Base-by-base conservation (phyloP, 2,888 invertebrate species). In the Ormyrus nitidulus region DNA sequence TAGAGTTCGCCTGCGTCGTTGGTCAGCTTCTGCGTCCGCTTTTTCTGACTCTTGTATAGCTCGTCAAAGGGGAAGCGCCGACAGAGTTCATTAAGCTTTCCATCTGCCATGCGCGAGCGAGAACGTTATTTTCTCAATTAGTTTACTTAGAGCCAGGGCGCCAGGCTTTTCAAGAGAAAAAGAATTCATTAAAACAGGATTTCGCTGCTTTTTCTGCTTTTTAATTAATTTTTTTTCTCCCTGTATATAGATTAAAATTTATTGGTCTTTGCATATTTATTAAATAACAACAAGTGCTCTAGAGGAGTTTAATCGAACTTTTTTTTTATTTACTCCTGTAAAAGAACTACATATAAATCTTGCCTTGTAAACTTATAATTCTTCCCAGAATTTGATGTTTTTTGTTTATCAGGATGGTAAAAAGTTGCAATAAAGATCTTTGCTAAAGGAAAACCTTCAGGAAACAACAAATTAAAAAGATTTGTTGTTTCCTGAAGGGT, bases 1-100 rank as follows among this genome's bases (percentile, higher is more conserved):
- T 19, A 9, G 9, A n/a, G 7, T 4, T 19, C n/a, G n/a, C 58
- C 13, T 34, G 13, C 13, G 59, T 19, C 19, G 19, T 19, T 19
- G 19, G 19, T 19, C 19, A 19, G 46, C 48, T 49, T 62, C 19
- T 58, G 8, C 34, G 13, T 59, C 19, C 19, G 9, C 59, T 59
- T 46, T 46, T 46, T 48, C 13, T 34, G 13, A 7, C 10, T 46
- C 46, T 11, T 11, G 44, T 10, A 9, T 13, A 10, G 61, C 13
- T 34, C 11, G 62, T 62, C 34, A 46, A 62, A 46, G 34, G 44
- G 11, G 56, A 56, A 11, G n/a, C 10, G n/a, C 1, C n/a, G 53
- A 10, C 11, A 13, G 65, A 65, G 65, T 66, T 66, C 65, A 19
- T 66, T 66, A 51, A 53, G 65, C 48, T 51, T 51, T 51, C 61